Evolutionary conservation across 2,888 invertebrate species (phyloP).

Genomic region (Mamestra brassicae): DNA sequence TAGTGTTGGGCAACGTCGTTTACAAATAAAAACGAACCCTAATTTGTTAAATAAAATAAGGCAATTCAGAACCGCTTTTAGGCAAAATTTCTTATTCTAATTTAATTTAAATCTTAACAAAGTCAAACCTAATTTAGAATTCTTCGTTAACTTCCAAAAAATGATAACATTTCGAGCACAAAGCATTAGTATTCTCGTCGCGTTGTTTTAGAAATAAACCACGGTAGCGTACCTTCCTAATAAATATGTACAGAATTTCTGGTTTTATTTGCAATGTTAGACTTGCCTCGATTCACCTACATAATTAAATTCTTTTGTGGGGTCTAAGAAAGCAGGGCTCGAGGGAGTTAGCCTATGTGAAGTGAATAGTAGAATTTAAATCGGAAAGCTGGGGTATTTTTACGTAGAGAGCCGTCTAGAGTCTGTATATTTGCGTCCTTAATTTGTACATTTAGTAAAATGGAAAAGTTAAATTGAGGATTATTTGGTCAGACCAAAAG

Average conservation of each 20-base stretch:
- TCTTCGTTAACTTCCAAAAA: slow-evolving; percentile 52
- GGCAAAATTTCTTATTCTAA: slow-evolving; percentile 34
- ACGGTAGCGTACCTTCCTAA: slow-evolving; percentile 38
- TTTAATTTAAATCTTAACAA: slow-evolving; percentile 54
- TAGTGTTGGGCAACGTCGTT: neutral
- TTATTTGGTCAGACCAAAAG: too few relatives aligned
- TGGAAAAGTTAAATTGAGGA: neutral
- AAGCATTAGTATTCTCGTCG: slow-evolving; percentile 59
- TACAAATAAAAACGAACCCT: neutral
- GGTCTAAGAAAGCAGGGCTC: slow-evolving; percentile 49
- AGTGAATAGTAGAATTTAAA: slow-evolving; percentile 43
- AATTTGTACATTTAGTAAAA: slow-evolving; percentile 39
- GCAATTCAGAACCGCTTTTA: slow-evolving; percentile 14
- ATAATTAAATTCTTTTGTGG: slow-evolving; percentile 69
- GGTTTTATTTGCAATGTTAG: slow-evolving; percentile 63
- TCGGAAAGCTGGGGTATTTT: slow-evolving; percentile 41
- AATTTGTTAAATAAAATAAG: neutral
- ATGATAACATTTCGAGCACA: slow-evolving; percentile 59
- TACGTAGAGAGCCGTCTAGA: slow-evolving; percentile 11
- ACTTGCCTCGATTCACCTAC: slow-evolving; percentile 59
- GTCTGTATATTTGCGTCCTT: slow-evolving; percentile 23
- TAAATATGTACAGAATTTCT: slow-evolving; percentile 64
- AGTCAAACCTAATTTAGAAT: slow-evolving; percentile 50
- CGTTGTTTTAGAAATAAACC: slow-evolving; percentile 53
- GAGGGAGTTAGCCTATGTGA: slow-evolving; percentile 37